Evolutionary conservation across 1,140 invertebrate species (phyloP).

Genomic region (Drosophila melanica): DNA sequence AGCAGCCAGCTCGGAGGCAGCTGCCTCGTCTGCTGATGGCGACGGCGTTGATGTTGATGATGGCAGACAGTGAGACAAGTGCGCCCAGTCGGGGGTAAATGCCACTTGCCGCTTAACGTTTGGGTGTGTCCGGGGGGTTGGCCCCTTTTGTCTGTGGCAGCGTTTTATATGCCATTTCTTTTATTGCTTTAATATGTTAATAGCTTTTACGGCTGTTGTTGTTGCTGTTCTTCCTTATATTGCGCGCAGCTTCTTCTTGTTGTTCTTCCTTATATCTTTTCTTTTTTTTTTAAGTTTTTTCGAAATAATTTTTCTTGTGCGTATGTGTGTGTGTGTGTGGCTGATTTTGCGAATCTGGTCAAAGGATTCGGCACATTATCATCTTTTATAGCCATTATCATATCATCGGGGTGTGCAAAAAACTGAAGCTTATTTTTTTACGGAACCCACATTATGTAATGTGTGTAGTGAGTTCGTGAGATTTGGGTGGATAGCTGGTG

Average conservation of each 20-base stretch:
- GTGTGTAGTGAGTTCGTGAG: constrained; percentile 58
- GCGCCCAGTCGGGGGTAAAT: constrained; percentile 57
- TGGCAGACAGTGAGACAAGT: constrained; percentile 46
- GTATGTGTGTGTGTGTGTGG: constrained; percentile 21
- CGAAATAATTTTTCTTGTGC: constrained; percentile 50
- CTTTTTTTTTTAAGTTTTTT: constrained; percentile 46
- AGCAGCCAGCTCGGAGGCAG: constrained; percentile 8
- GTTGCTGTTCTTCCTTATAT: constrained; percentile 49
- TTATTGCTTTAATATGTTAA: constrained; percentile 83
- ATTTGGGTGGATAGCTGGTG: constrained; percentile 44
- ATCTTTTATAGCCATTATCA: constrained; percentile 71
- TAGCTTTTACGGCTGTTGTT: constrained; percentile 64
- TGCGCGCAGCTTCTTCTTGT: constrained; percentile 11
- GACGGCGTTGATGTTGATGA: constrained; percentile 51
- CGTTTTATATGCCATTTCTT: constrained; percentile 81
- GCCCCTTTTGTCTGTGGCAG: constrained; percentile 51
- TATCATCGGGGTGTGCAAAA: constrained; percentile 45
- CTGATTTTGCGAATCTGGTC: constrained; percentile 71
- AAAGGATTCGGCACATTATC: constrained; percentile 76
- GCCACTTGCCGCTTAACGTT: constrained; percentile 73
- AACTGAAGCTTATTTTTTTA: constrained; percentile 15
- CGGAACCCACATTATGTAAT: constrained; percentile 59
- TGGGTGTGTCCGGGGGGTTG: constrained; percentile 52
- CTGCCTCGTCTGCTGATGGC: constrained; percentile 28
- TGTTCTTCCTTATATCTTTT: not conserved